Conservation (phyloP, 2,888 invertebrate genomes). For the Drosophila nr. perissopoda region DNA sequence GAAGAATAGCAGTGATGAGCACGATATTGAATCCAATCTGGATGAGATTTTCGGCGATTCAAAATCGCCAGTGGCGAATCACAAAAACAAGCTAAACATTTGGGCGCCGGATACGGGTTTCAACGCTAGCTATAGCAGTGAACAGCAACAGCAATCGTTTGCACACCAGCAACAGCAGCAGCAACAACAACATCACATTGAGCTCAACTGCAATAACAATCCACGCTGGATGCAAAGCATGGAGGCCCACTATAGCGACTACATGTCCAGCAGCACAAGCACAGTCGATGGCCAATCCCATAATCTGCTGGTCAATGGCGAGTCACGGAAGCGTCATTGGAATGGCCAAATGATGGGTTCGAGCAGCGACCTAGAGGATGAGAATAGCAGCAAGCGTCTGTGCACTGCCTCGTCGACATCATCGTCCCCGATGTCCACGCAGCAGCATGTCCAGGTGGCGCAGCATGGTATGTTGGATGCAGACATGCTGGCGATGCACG, state of each 20-base stretch:
- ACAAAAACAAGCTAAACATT: constrained; percentile 67
- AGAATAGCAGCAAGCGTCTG: constrained; percentile 78
- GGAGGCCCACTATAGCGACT: constrained; percentile 83
- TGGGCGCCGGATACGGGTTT: constrained; percentile 72
- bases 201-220: constrained; percentile 80
- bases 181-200: constrained; percentile 80
- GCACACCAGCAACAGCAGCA: constrained; percentile 44
- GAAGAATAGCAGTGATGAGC: constrained; percentile 69
- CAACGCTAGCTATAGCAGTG: constrained; percentile 37
- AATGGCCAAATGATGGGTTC: constrained; percentile 76
- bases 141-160: constrained; percentile 46
- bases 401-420: constrained; percentile 77
- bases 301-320: constrained; percentile 62
- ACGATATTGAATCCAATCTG: constrained; percentile 83
- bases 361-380: constrained; percentile 76
- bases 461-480: constrained; percentile 74
- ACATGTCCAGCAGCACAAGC: constrained; percentile 69
- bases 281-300: constrained; percentile 59
- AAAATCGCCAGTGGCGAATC: constrained; percentile 67
- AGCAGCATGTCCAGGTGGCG: constrained; percentile 66
- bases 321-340: constrained; percentile 82
- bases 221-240: constrained; percentile 84
- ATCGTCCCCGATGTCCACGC: constrained; percentile 76
- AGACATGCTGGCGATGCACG: constrained; percentile 79
- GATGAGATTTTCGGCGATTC: constrained; percentile 84